Percentiles rank a stretch among this genome's conserved stretches.
phyloP scores from a whole-genome alignment of 2,113 vertebrate species.

The Megaceryle maxima region DNA sequence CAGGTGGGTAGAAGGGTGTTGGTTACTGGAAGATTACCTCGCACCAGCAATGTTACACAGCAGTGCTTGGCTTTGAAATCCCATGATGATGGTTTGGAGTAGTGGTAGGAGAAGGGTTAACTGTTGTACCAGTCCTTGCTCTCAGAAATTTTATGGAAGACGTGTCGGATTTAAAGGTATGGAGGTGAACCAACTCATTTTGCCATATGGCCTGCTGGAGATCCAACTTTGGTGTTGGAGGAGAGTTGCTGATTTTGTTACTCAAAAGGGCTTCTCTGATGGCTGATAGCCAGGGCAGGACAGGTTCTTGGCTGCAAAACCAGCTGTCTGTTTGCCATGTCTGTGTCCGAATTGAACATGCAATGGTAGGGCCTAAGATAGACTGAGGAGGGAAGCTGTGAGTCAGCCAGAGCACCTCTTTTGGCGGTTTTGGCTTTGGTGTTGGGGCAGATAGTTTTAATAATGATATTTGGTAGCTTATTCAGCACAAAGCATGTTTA shows the following conservation, averaged over 20 bases:
- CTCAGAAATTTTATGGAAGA: background rate
- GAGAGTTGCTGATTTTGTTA: background rate
- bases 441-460: background rate
- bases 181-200: background rate
- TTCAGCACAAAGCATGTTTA: background rate
- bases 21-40: background rate
- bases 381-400: background rate
- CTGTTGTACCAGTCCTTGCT: background rate
- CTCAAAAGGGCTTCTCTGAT: background rate
- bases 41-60: background rate
- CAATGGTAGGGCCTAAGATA: background rate
- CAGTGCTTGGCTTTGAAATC: background rate
- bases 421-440: background rate
- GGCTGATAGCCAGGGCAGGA: background rate
- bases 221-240: background rate
- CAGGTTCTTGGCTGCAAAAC: background rate
- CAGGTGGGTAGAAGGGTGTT: background rate
- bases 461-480: background rate
- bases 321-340: background rate
- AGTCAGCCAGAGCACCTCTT: background rate
- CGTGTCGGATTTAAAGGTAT: background rate
- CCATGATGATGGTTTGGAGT: background rate
- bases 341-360: background rate
- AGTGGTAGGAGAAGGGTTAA: background rate
- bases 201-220: background rate